phyloP scores from a whole-genome alignment of 1,140 invertebrate species.

The Chrysoperla carnea region DNA sequence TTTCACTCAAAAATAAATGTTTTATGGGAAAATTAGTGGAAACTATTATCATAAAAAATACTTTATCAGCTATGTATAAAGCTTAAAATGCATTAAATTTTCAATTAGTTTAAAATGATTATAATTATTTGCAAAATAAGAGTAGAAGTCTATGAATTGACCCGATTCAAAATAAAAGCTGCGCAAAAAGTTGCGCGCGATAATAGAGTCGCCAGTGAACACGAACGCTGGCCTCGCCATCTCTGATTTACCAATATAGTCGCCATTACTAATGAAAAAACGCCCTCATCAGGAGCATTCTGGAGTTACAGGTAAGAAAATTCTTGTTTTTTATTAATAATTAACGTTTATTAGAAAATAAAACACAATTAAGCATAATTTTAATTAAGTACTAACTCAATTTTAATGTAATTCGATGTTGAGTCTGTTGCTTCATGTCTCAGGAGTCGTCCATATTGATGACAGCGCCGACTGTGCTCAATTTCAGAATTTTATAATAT shows the following conservation, averaged over 20 bases:
- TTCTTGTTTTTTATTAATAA: slow-evolving; percentile 5
- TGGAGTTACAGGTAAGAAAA: slow-evolving; percentile 25
- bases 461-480: slow-evolving; percentile 52
- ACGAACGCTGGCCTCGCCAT: slow-evolving; percentile 18
- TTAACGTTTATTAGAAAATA: neutral
- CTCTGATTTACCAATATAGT: slow-evolving; percentile 20
- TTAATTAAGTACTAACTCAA: slow-evolving; percentile 6
- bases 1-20: too few relatives aligned
- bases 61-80: too few relatives aligned
- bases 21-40: too few relatives aligned
- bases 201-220: neutral
- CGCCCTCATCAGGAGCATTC: slow-evolving; percentile 35
- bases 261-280: slow-evolving; percentile 18
- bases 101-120: too few relatives aligned
- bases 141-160: neutral
- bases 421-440: slow-evolving; percentile 11
- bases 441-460: slow-evolving; percentile 37
- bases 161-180: neutral
- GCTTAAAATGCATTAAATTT: too few relatives aligned
- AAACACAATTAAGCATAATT: neutral
- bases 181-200: slow-evolving; percentile 1
- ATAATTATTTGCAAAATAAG: too few relatives aligned
- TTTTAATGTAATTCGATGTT: slow-evolving; percentile 3
- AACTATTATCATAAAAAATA: too few relatives aligned
- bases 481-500: slow-evolving; percentile 44